These are phyloP conservation scores for Columbina picui DNA, from an alignment of 2,113 vertebrate species.

Conservation along the genomic window DNA sequence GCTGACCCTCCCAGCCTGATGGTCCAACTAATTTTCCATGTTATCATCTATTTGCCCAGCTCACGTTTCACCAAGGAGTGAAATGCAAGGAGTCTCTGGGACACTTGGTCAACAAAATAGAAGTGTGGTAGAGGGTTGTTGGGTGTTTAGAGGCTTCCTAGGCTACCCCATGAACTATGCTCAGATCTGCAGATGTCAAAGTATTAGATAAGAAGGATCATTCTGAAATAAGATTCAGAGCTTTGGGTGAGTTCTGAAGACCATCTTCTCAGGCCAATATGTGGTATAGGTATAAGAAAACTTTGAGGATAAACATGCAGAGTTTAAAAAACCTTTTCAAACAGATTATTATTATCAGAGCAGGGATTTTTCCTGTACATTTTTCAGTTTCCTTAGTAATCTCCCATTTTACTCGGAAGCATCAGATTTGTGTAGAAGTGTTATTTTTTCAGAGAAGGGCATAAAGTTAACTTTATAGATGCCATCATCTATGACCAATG, in stretches of 20 bases:
- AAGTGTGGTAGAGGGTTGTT: background rate
- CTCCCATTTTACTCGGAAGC: background rate
- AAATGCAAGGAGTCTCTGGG: background rate
- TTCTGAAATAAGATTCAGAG: background rate
- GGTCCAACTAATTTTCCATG: background rate
- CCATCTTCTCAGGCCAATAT: background rate
- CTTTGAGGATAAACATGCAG: background rate
- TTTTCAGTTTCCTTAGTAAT: background rate
- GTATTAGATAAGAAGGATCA: background rate
- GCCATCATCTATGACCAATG: background rate
- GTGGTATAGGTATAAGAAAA: background rate
- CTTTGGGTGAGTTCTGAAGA: background rate
- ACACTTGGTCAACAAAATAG: background rate
- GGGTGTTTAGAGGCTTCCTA: background rate
- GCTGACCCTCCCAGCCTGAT: background rate
- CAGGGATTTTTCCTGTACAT: background rate
- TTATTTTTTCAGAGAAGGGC: constrained; percentile 9
- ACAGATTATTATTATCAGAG: background rate
- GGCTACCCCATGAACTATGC: background rate
- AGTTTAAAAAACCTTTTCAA: background rate
- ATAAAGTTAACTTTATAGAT: background rate
- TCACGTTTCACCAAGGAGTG: rapidly evolving
- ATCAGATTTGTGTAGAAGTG: background rate
- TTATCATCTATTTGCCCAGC: background rate
- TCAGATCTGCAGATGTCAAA: background rate